Evolutionary conservation across 2,113 vertebrate genomes (phyloP).

Genomic region (Macrotus californicus): DNA sequence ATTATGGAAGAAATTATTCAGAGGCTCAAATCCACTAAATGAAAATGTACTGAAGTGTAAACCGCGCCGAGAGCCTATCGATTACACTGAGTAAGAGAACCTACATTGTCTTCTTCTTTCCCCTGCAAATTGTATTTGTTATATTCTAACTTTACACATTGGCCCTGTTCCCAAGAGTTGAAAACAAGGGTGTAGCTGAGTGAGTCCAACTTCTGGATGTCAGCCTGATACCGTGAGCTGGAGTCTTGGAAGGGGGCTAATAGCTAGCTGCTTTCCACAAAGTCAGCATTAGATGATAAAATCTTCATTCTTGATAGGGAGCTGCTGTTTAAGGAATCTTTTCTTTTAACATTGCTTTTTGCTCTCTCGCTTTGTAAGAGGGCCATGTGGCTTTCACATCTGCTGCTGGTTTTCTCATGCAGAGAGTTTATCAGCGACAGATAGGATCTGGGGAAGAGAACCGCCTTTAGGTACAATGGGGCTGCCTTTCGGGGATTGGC

Average conservation of each 20-base stretch:
- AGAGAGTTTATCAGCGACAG: slow-evolving; percentile 50
- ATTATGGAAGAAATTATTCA: neutral
- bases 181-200: slow-evolving; percentile 42
- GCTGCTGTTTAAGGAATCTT: slow-evolving; percentile 52
- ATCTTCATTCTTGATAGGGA: slow-evolving; percentile 40
- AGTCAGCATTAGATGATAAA: slow-evolving; percentile 53
- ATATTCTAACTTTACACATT: slow-evolving; percentile 59
- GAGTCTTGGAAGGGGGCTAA: slow-evolving; percentile 40
- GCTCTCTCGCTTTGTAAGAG: slow-evolving; percentile 43
- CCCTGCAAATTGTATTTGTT: slow-evolving; percentile 41
- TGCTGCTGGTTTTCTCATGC: slow-evolving; percentile 47
- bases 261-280: slow-evolving; percentile 31
- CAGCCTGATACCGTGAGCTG: slow-evolving; percentile 22
- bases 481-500: slow-evolving; percentile 53
- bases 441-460: slow-evolving; percentile 26
- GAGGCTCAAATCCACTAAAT: neutral
- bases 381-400: slow-evolving; percentile 57
- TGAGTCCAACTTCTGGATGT: slow-evolving; percentile 44
- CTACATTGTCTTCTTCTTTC: neutral
- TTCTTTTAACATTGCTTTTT: slow-evolving; percentile 56
- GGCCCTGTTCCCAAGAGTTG: slow-evolving; percentile 63
- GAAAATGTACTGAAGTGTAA: neutral
- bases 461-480: slow-evolving; percentile 15
- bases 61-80: neutral
- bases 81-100: neutral